Evolutionary conservation across 2,888 invertebrate species (phyloP).

Genomic region (Scrobipalpa costella): DNA sequence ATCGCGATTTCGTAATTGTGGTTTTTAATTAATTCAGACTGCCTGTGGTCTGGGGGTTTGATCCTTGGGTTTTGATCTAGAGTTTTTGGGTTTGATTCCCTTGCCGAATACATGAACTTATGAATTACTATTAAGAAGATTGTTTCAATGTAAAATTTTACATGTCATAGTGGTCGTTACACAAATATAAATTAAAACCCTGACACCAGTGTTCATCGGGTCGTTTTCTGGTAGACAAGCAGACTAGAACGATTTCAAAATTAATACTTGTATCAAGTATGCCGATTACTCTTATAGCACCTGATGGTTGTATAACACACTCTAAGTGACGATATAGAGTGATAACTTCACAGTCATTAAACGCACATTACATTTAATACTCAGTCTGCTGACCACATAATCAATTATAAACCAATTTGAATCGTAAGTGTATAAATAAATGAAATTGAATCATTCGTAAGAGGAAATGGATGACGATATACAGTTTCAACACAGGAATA

Average conservation of each 20-base stretch:
- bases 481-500: background rate
- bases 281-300: slow-evolving; percentile 2
- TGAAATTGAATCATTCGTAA: background rate
- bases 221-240: no score
- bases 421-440: background rate
- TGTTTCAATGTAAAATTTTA: no score
- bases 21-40: background rate
- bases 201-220: no score
- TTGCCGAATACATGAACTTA: no score
- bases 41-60: no score
- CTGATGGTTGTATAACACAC: background rate
- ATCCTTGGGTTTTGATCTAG: no score
- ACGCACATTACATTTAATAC: background rate
- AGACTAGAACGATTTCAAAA: no score
- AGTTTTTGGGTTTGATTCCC: no score
- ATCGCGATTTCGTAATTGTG: background rate
- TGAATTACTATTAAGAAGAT: no score
- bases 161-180: no score
- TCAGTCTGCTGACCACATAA: background rate
- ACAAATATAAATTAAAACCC: no score
- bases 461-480: background rate
- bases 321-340: background rate
- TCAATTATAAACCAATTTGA: slow-evolving; percentile 1
- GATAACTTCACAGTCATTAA: slow-evolving; percentile 16
- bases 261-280: background rate